Conservation (phyloP, 2,797 vertebrate genomes). For the Chelidonichthys spinosus region DNA sequence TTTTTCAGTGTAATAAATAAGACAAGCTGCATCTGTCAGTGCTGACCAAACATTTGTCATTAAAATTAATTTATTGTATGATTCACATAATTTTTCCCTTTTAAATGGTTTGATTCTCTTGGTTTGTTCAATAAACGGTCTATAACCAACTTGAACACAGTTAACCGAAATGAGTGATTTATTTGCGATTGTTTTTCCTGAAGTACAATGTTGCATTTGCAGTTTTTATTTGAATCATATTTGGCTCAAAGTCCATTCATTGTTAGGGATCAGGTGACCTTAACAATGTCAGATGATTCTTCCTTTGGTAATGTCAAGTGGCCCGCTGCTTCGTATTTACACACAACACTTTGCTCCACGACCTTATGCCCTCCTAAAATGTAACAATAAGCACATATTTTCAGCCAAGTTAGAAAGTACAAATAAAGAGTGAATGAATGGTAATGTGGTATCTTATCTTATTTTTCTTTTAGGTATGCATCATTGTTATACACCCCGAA, state of each 20-base stretch:
- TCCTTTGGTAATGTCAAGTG: neutral
- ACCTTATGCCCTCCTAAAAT: neutral
- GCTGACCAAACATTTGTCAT: conserved; percentile 54
- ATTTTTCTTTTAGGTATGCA: too few relatives aligned
- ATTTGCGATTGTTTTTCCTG: neutral
- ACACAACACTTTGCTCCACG: neutral
- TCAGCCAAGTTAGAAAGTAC: neutral
- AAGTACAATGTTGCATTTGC: neutral
- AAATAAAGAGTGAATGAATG: neutral
- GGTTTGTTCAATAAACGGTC: conserved; percentile 67
- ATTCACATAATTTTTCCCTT: conserved; percentile 26
- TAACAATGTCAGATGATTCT: conserved; percentile 3
- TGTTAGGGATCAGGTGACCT: neutral
- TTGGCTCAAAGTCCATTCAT: neutral
- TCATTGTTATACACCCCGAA: neutral
- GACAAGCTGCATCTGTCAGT: conserved; percentile 36
- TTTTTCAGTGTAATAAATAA: conserved; percentile 3
- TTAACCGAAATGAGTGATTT: neutral
- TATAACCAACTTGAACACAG: conserved; percentile 32
- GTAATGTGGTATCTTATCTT: neutral
- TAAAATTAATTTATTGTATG: conserved; percentile 62
- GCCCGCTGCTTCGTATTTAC: conserved; percentile 2
- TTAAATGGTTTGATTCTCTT: conserved; percentile 45
- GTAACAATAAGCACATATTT: neutral
- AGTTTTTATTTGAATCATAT: neutral